Base-by-base conservation (phyloP, 2,888 invertebrate species). In the Morpho deidamia region DNA sequence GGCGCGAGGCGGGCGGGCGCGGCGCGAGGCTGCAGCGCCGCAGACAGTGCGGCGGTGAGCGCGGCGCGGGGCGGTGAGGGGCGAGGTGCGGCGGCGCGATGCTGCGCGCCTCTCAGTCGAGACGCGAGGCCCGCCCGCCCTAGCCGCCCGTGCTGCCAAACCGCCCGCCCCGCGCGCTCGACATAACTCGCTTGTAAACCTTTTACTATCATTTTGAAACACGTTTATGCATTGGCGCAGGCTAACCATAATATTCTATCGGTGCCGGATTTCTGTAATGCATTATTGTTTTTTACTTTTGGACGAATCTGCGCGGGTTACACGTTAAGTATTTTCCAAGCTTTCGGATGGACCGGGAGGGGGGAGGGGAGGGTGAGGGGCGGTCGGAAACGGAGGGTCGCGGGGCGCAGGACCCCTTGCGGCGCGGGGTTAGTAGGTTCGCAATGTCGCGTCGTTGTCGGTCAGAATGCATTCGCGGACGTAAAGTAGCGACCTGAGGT, bases 81-180 rank as follows among this genome's bases (percentile, higher is more conserved):
- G 82, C 81, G 86, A 83, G 89, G 86, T 88, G 88, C 90, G 90
- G 87, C 91, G 91, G 85, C 83, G 88, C 91, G 92, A 91, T 91
- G 91, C 91, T 89, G 90, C 84, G 89, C 88, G 91, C 89, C 89
- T 91, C 91, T 92, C 92, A 92, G 92, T 92, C 91, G 92, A 92
- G 92, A 85, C 87, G 88, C 87, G 87, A 84, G 82, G 81, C 82
- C 87, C 90, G 89, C 89, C 88, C 91, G 90, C 88, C 90, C 89
- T 87, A 81, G 84, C 90, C 87, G 88, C 80, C 75, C 79, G 81
- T 74, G 73, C 67, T 71, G 69, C 72, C 76, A 73, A 23, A 81
- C 81, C 83, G 80, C 83, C 83, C 82, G 76, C 78, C 82, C 83
- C 84, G 76, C 81, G 77, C 78, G 70, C 72, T 74, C 76, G 66